Conservation (phyloP, 2,113 vertebrate species). For the Loxodonta africana region DNA sequence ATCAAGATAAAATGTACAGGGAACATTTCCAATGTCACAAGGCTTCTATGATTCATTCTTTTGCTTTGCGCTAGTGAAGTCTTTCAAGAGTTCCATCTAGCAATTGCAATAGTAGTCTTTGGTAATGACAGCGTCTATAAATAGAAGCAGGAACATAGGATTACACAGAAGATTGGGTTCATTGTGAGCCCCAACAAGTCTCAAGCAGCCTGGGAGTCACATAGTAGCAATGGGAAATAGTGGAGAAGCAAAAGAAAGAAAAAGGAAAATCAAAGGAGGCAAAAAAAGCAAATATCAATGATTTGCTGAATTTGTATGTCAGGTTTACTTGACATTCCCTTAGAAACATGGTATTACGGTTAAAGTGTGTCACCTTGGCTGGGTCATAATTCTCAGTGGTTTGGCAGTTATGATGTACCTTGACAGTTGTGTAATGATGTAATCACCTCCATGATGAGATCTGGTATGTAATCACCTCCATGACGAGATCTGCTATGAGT, state of each 20-base stretch:
- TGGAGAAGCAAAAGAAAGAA: background rate
- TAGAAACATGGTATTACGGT: background rate
- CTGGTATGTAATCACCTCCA: no score
- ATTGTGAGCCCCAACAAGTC: background rate
- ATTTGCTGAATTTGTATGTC: background rate
- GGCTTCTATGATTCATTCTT: background rate
- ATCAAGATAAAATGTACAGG: background rate
- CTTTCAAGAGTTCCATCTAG: background rate
- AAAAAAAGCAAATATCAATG: background rate
- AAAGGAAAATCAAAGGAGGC: background rate
- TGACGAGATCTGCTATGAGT: no score
- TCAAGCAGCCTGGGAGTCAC: background rate
- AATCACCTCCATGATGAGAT: no score
- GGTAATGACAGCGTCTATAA: background rate
- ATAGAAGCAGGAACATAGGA: background rate
- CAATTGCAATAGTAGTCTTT: background rate
- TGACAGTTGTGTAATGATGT: no score
- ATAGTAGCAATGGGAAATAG: background rate
- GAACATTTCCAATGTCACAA: background rate
- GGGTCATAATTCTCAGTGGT: no score
- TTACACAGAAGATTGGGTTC: background rate
- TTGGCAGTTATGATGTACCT: no score
- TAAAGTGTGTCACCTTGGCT: no score
- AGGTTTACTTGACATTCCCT: background rate
- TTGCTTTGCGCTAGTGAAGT: background rate